A percentile compares a stretch with the other conserved stretches of the same genome.
Evolutionary conservation across 2,797 vertebrate genomes (phyloP).

Genomic region (Ara ararauna): DNA sequence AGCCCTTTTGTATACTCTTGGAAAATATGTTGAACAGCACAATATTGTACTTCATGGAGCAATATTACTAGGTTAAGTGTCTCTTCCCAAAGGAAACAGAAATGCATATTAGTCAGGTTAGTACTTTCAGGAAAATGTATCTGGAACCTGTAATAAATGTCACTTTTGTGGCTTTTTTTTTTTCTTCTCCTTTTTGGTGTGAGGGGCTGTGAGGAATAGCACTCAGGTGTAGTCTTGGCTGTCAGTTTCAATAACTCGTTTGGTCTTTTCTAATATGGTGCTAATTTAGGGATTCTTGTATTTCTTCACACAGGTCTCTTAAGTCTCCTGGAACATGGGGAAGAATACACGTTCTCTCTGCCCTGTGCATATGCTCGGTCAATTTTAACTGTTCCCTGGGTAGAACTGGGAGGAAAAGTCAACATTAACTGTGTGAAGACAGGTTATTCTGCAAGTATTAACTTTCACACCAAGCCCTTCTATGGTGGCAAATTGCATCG

Average conservation of each 20-base stretch:
- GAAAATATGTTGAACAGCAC: not conserved
- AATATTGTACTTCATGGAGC: not conserved
- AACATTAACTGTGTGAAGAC: constrained; percentile 91
- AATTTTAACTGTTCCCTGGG: constrained; percentile 98
- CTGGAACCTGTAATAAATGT: not conserved
- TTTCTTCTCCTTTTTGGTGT: not conserved
- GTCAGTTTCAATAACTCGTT: not conserved
- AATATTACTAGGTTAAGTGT: not conserved
- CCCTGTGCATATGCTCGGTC: constrained; percentile 96
- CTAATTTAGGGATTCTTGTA: not conserved
- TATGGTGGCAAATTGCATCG: constrained; percentile 97
- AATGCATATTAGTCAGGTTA: not conserved
- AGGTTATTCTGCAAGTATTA: constrained; percentile 95
- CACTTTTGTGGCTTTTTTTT: not conserved
- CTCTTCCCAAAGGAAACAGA: not conserved
- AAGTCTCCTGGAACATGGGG: constrained; percentile 90
- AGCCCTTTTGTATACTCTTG: not conserved
- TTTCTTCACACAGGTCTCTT: constrained; percentile 84
- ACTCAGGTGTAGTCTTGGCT: not conserved
- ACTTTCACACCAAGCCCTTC: constrained; percentile 98
- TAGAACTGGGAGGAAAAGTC: constrained; percentile 97
- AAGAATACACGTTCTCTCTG: constrained; percentile 95
- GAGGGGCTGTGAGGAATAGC: not conserved
- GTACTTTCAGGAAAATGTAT: not conserved
- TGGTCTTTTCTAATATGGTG: not conserved